These are phyloP conservation scores for Elephantulus edwardii DNA, from an alignment of 2,113 vertebrate genomes.

Conservation along the genomic window DNA sequence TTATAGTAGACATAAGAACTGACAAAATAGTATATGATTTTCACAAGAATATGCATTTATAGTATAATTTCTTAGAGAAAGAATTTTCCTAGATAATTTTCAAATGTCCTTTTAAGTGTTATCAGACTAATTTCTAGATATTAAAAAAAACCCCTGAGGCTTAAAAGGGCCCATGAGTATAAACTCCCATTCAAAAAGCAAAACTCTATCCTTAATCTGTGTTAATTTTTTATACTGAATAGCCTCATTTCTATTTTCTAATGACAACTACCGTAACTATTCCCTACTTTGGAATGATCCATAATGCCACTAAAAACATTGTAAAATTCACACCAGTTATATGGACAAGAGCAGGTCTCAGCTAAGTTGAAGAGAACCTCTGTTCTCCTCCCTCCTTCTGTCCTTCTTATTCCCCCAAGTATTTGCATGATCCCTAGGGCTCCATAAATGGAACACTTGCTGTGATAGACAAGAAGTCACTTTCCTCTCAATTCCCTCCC, in stretches of 20 bases:
- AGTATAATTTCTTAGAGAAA: neutral
- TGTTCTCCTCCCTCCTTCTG: neutral
- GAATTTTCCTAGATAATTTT: constrained; percentile 25
- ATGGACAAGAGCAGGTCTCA: neutral
- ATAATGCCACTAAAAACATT: neutral
- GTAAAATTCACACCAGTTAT: neutral
- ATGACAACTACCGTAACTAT: neutral
- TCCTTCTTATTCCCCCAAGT: neutral
- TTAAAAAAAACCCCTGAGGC: constrained; percentile 1
- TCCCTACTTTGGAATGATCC: neutral
- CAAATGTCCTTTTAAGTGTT: neutral
- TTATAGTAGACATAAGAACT: neutral
- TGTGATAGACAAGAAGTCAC: neutral
- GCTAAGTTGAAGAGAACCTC: neutral
- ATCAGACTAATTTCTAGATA: constrained; percentile 2
- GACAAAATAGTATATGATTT: neutral
- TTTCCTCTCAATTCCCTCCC: neutral
- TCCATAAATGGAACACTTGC: neutral
- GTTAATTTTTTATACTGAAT: neutral
- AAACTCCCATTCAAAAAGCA: constrained; percentile 18
- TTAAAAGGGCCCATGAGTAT: neutral
- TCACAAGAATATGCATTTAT: neutral
- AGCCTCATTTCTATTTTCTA: constrained; percentile 3
- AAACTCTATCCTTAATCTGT: neutral
- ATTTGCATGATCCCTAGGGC: neutral